Percentiles rank a stretch among this genome's conserved stretches.
Evolutionary conservation across 1,140 invertebrate species (phyloP).

Genomic region (Branchinecta lindahli): DNA sequence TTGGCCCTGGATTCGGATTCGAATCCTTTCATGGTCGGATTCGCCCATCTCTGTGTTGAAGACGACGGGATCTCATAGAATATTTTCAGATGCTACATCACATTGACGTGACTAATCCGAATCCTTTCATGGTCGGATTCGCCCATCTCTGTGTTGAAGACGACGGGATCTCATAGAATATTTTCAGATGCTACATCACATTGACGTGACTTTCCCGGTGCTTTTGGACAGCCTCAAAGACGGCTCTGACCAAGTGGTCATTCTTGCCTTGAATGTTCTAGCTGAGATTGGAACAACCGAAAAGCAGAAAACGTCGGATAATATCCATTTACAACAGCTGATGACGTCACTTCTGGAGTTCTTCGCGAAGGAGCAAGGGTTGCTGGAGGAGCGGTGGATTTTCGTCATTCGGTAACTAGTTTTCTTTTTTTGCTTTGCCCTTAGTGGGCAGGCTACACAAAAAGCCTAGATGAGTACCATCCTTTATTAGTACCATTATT

Average conservation of each 20-base stretch:
- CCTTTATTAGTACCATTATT: neutral
- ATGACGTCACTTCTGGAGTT: slow-evolving; percentile 65
- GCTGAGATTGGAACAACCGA: slow-evolving; percentile 52
- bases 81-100: slow-evolving; percentile 56
- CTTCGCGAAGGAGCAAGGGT: slow-evolving; percentile 63
- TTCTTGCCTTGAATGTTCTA: slow-evolving; percentile 73
- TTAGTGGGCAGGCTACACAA: neutral
- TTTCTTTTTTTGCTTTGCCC: slow-evolving; percentile 20
- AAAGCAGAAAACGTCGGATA: slow-evolving; percentile 25
- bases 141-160: too few species aligned
- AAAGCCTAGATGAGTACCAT: slow-evolving; percentile 9
- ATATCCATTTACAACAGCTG: slow-evolving; percentile 72
- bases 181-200: slow-evolving; percentile 59
- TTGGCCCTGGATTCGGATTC: too few species aligned
- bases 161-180: too few species aligned
- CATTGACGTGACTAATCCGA: slow-evolving; percentile 63
- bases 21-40: too few species aligned
- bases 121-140: too few species aligned
- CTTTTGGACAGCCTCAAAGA: slow-evolving; percentile 71
- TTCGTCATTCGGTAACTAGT: slow-evolving; percentile 73
- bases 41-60: too few species aligned
- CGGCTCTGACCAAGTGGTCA: slow-evolving; percentile 80
- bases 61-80: too few species aligned
- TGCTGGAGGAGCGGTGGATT: slow-evolving; percentile 80
- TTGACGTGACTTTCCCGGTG: slow-evolving; percentile 69